Evolutionary conservation across 2,888 invertebrate genomes (phyloP), one percentile per base, ranked within the genome.

Genomic region (Oligia strigilis): DNA sequence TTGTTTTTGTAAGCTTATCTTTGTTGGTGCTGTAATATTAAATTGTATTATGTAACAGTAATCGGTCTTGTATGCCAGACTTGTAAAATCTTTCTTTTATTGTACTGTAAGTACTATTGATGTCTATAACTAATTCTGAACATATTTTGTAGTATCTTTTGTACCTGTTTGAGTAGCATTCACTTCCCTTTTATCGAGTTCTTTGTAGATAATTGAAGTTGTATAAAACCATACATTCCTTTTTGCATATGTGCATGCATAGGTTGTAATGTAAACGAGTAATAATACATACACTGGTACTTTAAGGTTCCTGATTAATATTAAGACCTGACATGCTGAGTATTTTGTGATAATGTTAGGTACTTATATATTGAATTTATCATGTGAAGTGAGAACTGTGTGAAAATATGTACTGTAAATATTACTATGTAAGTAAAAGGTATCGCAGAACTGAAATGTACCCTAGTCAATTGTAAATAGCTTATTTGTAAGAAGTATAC

Each of bases 381-480:
- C 89, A 91, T 93, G 89, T 90, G 87, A 91, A 93, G 90, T 92
- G 91, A 92, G 86, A 92, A 92, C 82, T 90, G 92, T 91, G 87
- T 92, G 88, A 90, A 88, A 88, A 88, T 92, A 92, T 89, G 89
- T 91, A 83, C 82, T 94, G 94, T 94, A 95, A 91, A 94, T 94
- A 94, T 88, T 89, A 91, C 84, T 86, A 84, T 87, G 80, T 92
- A 93, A 92, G 87, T 91, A 90, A 92, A 93, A 92, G 88, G 90
- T 91, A 95, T 95, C 91, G 95, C 95, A 96, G 97, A 97, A 97
- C 97, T 97, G 97, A 97, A 96, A 93, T 96, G 95, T 96, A 96
- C 96, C 95, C 97, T 97, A 97, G 97, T 97, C 97, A 97, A 97
- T 97, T 97, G 96, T 97, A 97, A 94, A 97, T 97, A 97, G 87